These are phyloP conservation scores for Garra rufa DNA, from an alignment of 2,113 vertebrate genomes.

Conservation along the genomic window DNA sequence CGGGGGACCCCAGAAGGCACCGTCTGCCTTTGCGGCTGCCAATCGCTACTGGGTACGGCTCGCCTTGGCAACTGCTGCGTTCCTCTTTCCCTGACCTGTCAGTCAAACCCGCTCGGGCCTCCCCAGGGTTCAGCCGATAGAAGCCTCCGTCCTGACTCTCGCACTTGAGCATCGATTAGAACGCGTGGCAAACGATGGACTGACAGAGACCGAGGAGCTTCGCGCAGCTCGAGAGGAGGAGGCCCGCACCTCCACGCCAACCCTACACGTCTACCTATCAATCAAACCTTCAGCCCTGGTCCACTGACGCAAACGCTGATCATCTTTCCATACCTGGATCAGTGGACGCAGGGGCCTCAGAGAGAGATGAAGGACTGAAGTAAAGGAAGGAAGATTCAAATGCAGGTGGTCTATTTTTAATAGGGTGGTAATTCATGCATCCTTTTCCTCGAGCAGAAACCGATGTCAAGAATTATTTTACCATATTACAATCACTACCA, in stretches of 20 bases:
- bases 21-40: constrained; percentile 48
- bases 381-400: background rate
- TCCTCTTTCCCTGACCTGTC: constrained; percentile 56
- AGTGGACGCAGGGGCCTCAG: constrained; percentile 2
- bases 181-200: constrained; percentile 1
- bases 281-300: constrained; percentile 31
- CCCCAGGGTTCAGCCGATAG: constrained; percentile 37
- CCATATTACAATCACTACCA: background rate
- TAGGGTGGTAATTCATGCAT: constrained; percentile 25
- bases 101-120: constrained; percentile 55
- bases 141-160: constrained; percentile 20
- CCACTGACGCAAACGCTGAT: constrained; percentile 4
- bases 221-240: constrained; percentile 5
- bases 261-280: constrained; percentile 26
- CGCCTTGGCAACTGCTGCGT: constrained; percentile 49
- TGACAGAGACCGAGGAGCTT: constrained; percentile 38
- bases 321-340: constrained; percentile 19
- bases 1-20: constrained; percentile 50
- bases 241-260: constrained; percentile 21
- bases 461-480: background rate
- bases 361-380: constrained; percentile 9
- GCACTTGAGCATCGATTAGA: constrained; percentile 55
- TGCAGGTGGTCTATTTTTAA: constrained; percentile 37
- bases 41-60: constrained; percentile 36
- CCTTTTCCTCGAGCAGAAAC: constrained; percentile 22